Evolutionary conservation across 64 coral and sea anemone genomes (phyloP), one percentile per base, ranked within the genome.

Genomic region (Montipora capricornis): DNA sequence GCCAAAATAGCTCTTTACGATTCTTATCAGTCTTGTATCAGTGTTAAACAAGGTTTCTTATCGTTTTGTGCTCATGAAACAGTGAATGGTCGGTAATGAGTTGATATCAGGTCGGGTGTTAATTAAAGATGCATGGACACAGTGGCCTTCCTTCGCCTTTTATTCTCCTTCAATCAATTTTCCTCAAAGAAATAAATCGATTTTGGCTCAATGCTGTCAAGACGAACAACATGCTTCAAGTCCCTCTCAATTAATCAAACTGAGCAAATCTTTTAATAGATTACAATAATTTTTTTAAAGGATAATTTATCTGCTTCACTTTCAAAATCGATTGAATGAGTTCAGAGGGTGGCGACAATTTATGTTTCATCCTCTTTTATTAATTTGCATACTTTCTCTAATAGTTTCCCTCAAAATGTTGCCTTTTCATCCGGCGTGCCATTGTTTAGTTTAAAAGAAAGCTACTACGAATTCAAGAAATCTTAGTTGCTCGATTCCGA

Each of bases 61-160:
- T 71, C 66, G 17, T 70, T 71, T 16, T 50, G 46, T 68, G 47
- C 17, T 37, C 15, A 5, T 20, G 19, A 86, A 68, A 64, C 11
- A 71, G 17, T 69, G 62, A 86, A 71, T 46, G 66, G 64, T 49
- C 29, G 82, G 61, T 70, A 86, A 86, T 86, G 82, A 70, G 82
- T 86, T 47, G n/a, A 86, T 73, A 86, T 16, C 66, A 46, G 47
- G 46, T 66, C 82, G 45, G 61, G 45, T 70, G 68, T 86, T 71
- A 86, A 86, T 86, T 86, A 86, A 86, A 86, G 67, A 86, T 86
- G 76, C 49, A 78, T 19, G 64, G 82, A 20, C 81, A 86, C 82
- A 62, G 70, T 71, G 82, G 82, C 82, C 82, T 73, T 86, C 82
- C 47, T 47, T 44, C 22, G n/a, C 55, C 20, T 29, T 86, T 84